These are phyloP conservation scores for Drosophila stalkeri DNA, from an alignment of 2,888 invertebrate genomes.

Conservation along the genomic window DNA sequence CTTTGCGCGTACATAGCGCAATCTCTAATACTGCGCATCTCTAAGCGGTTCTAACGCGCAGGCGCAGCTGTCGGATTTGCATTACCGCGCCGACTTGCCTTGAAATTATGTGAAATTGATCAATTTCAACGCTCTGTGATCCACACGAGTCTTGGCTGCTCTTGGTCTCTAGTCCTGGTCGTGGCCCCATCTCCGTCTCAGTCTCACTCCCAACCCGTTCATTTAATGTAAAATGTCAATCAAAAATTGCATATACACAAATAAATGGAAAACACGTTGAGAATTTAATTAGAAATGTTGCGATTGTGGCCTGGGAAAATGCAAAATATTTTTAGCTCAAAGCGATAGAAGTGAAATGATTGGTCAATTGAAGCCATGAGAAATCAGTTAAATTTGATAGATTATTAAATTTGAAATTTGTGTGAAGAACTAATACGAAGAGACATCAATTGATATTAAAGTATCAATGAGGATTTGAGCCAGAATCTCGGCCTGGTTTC, in stretches of 20 bases:
- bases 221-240: slow-evolving; percentile 82
- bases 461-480: neutral
- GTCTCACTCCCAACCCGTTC: slow-evolving; percentile 33
- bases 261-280: slow-evolving; percentile 63
- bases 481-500: no score
- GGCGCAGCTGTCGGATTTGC: slow-evolving; percentile 80
- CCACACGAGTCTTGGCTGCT: slow-evolving; percentile 15
- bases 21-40: slow-evolving; percentile 33
- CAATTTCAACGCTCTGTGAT: slow-evolving; percentile 82
- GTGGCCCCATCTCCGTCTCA: slow-evolving; percentile 1
- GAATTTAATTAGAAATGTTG: slow-evolving; percentile 77
- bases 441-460: neutral
- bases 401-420: neutral
- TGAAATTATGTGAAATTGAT: slow-evolving; percentile 84
- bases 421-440: neutral
- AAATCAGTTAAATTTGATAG: slow-evolving; percentile 19
- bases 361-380: slow-evolving; percentile 65
- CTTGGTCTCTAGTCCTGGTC: slow-evolving; percentile 20
- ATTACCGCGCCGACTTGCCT: slow-evolving; percentile 76
- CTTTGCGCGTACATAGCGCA: slow-evolving; percentile 5
- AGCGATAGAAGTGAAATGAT: slow-evolving; percentile 27
- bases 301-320: slow-evolving; percentile 67
- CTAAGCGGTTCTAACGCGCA: slow-evolving; percentile 77
- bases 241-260: slow-evolving; percentile 73
- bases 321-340: slow-evolving; percentile 36